These are phyloP conservation scores for Progne subis DNA, from an alignment of 2,113 vertebrate species.

Conservation along the genomic window DNA sequence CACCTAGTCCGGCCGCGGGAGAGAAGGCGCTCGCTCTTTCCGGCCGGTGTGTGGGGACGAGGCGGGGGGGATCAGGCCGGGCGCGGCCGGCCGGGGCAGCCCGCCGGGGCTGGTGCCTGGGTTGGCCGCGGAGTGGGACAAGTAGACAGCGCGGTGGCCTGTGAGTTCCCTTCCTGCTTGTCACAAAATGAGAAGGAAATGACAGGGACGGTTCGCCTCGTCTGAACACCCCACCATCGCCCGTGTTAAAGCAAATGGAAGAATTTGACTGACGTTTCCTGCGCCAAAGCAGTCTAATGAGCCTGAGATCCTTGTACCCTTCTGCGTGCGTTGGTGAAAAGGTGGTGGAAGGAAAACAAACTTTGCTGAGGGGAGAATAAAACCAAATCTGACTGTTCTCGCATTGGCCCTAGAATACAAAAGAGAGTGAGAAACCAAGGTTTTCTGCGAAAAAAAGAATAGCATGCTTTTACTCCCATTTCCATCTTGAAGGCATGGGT, in stretches of 20 bases:
- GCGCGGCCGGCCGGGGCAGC: not conserved
- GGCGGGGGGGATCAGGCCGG: not conserved
- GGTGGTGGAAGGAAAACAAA: not conserved
- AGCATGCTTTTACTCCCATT: not conserved
- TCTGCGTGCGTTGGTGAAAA: not conserved
- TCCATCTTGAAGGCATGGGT: not conserved
- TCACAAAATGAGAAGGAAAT: not conserved
- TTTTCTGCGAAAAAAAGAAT: not conserved
- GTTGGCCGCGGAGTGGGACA: rapidly evolving
- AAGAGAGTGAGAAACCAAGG: not conserved
- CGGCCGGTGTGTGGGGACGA: not conserved
- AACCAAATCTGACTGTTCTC: not conserved
- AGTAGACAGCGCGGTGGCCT: not conserved
- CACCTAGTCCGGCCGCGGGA: conserved; percentile 72
- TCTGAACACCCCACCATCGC: not conserved
- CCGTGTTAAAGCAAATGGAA: conserved; percentile 12
- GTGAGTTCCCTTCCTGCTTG: not conserved
- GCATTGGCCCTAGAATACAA: not conserved
- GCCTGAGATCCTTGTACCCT: not conserved
- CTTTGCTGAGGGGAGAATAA: not conserved
- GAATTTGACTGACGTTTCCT: not conserved
- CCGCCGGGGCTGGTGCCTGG: not conserved
- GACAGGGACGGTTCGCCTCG: not conserved
- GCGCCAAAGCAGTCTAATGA: not conserved
- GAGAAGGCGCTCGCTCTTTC: conserved; percentile 19